These are phyloP conservation scores for Lagenorhynchus albirostris DNA, from an alignment of 2,113 vertebrate species.

Conservation along the genomic window DNA sequence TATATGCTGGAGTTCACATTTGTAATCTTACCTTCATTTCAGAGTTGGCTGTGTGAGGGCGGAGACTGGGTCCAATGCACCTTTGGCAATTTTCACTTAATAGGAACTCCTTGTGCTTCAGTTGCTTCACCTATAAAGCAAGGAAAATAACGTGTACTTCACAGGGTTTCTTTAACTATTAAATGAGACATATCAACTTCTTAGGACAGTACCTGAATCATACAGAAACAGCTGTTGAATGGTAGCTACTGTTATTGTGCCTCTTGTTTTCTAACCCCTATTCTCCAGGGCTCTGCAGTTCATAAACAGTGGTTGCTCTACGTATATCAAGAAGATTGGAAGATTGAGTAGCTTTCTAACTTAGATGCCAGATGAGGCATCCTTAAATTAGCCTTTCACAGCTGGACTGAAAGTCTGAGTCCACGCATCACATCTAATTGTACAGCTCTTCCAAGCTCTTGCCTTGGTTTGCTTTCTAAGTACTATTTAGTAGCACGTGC, in stretches of 20 bases:
- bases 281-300: too few species aligned
- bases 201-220: background rate
- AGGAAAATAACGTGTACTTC: background rate
- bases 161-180: too few species aligned
- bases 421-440: background rate
- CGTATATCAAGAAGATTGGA: background rate
- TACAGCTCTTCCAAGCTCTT: background rate
- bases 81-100: background rate
- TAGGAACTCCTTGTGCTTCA: background rate
- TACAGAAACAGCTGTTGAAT: background rate
- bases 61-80: rapidly evolving
- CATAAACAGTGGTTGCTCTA: too few species aligned
- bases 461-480: background rate
- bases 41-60: background rate
- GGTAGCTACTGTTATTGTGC: rapidly evolving
- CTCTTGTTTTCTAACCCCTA: background rate
- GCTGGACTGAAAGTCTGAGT: background rate
- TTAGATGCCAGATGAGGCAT: background rate
- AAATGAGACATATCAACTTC: rapidly evolving
- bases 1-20: background rate
- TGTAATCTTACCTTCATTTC: background rate
- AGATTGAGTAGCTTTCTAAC: background rate
- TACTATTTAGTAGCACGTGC: background rate
- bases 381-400: background rate
- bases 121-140: background rate